Evolutionary conservation across 2,888 invertebrate genomes (phyloP), one percentile per base, ranked within the genome.

Genomic region (Acanthosepion pharaonis): DNA sequence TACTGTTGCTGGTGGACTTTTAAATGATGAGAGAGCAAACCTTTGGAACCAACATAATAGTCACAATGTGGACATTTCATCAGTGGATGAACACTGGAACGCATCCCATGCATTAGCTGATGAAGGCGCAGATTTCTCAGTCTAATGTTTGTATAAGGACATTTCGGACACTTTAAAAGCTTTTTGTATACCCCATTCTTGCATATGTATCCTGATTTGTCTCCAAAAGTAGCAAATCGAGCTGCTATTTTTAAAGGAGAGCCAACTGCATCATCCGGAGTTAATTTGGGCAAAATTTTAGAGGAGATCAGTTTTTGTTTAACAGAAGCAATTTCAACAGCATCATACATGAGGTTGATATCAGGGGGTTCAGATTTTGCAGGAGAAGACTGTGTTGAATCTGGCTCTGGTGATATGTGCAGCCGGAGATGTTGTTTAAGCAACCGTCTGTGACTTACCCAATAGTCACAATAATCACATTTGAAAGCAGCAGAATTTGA

Each of bases 391-490:
- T 95, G 95, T 3, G 95, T 91, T 5, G 95, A 94, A 48, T 53
- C 94, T 91, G 93, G 93, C 64, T 51, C 51, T 1, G 64, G 18
- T 64, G 91, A 5, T 18, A 23, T 20, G 97, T 98, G 98, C 33
- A 98, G 98, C 96, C 98, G 98, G 97, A 98, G 98, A 97, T 99
- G 99, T 96, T 99, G 98, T 97, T 98, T 98, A n/a, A 99, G 98
- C 91, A 99, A 98, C 96, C 99, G 98, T 59, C 97, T 97, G 97
- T 98, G 98, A 94, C 98, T 98, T 20, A 98, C 98, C 96, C 98
- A 98, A 97, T 98, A 99, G 95, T 98, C 98, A 97, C 99, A 99
- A 96, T 98, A 98, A 49, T 98, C 98, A 97, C 99, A 99, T 97
- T 98, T 98, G 97, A 98, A 98, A n/a, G 98, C 98, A 0, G 98